Base-by-base conservation (phyloP, 2,797 vertebrate species). In the Sphaeramia orbicularis region DNA sequence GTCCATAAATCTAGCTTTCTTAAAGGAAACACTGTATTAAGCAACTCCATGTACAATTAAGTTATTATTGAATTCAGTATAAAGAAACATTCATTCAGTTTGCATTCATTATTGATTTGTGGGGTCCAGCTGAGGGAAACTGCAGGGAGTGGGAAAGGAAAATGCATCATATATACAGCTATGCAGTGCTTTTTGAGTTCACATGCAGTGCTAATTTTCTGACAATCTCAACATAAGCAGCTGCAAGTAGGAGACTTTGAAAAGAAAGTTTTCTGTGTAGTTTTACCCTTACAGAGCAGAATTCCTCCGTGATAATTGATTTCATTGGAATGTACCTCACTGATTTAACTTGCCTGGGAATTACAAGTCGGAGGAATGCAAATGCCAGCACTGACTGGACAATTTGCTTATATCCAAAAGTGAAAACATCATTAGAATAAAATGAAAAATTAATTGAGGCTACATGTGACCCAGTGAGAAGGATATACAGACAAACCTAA, bases 291-390 rank as follows among this genome's bases (percentile, higher is more conserved):
- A 11, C 45, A 18, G 18, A 30, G 9, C 15, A 47, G 40, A 70
- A 48, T 60, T 74, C 57, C 65, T 52, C 58, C 24, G 36, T 41
- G 52, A 71, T 68, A 72, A 79, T 49, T 56, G 55, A 82, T 76
- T 84, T 73, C 13, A 21, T 38, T 38, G 16, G 18, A 53, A 53
- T 37, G 1, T 35, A 36, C 47, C 54, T 51, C 24, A 19, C 51
- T 45, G 36, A 56, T 62, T 72, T 49, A 41, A 38, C 10, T 47
- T 71, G 5, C 19, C 24, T 52, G 57, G 35, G 43, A 76, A 67
- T 53, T 52, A 8, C 32, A 48, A 43, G 16, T 51, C 65, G 62
- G 40, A 41, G 16, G 24, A 74, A 44, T 37, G 54, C 18, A 58
- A 43, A 55, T 65, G 51, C 30, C 48, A 10, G 12, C n/a, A 24